These are phyloP conservation scores for Pterocles orientalis DNA, from an alignment of 2,113 vertebrate species.

Conservation along the genomic window DNA sequence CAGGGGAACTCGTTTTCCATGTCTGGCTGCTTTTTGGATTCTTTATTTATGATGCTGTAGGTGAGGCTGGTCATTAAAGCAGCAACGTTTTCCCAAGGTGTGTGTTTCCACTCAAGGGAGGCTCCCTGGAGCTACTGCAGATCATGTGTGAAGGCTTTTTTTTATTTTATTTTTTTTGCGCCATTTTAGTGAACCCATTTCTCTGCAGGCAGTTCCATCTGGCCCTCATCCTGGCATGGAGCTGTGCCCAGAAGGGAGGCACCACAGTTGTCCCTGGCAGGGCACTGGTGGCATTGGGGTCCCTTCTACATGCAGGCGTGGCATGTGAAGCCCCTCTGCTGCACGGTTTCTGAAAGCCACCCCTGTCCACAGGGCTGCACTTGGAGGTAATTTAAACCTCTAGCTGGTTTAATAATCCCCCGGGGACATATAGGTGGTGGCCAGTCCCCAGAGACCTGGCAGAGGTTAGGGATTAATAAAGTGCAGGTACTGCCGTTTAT, in stretches of 20 bases:
- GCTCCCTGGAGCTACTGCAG: background rate
- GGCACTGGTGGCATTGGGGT: background rate
- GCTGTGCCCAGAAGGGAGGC: background rate
- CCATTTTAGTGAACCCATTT: background rate
- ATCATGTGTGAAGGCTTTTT: background rate
- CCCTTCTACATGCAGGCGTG: rapidly evolving
- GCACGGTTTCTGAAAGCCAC: background rate
- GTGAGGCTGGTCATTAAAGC: background rate
- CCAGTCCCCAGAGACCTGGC: background rate
- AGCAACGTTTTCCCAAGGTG: background rate
- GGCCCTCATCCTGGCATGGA: rapidly evolving
- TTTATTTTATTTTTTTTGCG: background rate
- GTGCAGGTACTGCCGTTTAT: background rate
- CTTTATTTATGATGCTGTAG: background rate
- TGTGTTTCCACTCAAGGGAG: background rate
- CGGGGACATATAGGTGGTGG: background rate
- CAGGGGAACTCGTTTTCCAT: background rate
- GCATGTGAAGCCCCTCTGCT: rapidly evolving
- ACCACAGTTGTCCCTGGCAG: rapidly evolving
- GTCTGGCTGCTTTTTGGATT: background rate
- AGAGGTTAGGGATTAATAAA: background rate
- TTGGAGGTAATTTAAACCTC: background rate
- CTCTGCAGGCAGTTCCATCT: background rate
- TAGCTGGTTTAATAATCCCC: background rate
- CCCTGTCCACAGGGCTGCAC: background rate